Base-by-base conservation (phyloP, 2,888 invertebrate species). In the Pollenia amentaria region DNA sequence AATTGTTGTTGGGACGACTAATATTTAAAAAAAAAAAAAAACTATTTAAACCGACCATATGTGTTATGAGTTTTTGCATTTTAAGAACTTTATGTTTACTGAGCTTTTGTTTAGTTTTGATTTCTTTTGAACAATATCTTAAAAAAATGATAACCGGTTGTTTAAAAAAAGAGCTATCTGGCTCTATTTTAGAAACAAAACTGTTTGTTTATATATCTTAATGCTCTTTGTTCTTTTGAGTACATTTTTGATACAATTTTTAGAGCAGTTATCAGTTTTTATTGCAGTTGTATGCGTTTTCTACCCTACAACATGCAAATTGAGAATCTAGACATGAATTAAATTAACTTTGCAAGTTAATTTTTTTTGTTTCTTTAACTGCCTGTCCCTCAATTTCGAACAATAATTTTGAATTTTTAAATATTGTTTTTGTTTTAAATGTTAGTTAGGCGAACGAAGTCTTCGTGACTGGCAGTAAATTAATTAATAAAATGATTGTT, bases 81-180 rank as follows among this genome's bases (percentile, higher is more conserved):
- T 42, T 21, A 21, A 55, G 38, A 14, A 38, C 21, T 29, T 55
- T 57, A 3, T 65, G 53, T 42, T 53, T 65, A 29, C 29, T 29
- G 29, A 29, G 6, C 6, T 29, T 29, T 29, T 29, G 29, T 29
- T 29, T 29, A 29, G 29, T 29, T 18, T 51, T 14, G 53, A 12
- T 60, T 78, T 69, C 8, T 78, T 78, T 29, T 4, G 4, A 29
- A 29, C 29, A 29, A 29, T 4, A 48, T 46, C 11, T 7, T 1
- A 12, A 46, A 10, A 7, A 16, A 38, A 69, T 51, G 16, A 51
- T 69, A 69, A 69, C 67, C 67, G 51, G 67, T 69, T 69, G 38
- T 69, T 69, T 1, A 10, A 16, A 16, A n/a, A 51, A 21, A 51
- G n/a, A 38, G 48, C 16, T 51, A n/a, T 11, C n/a, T 69, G 38